Evolutionary conservation across 2,113 vertebrate genomes (phyloP).

Genomic region (Myiopsitta monachus): DNA sequence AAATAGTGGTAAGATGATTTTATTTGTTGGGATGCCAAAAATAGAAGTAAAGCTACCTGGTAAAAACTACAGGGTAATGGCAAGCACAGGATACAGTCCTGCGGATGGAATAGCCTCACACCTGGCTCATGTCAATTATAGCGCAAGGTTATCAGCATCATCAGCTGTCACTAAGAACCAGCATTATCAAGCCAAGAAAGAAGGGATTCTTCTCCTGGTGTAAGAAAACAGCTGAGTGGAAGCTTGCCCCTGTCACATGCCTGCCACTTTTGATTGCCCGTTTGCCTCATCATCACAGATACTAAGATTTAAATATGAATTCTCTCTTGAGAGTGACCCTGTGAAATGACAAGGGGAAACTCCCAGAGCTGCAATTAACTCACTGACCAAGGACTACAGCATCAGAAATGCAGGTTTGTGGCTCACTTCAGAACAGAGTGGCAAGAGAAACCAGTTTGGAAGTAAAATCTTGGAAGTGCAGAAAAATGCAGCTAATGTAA

Average conservation of each 20-base stretch:
- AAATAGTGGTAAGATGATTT: background rate
- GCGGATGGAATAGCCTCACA: background rate
- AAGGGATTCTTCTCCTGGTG: background rate
- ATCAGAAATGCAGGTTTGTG: background rate
- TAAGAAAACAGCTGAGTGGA: background rate
- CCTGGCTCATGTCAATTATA: background rate
- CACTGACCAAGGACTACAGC: background rate
- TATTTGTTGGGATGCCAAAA: background rate
- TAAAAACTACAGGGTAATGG: background rate
- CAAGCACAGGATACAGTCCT: background rate
- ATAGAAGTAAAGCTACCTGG: background rate
- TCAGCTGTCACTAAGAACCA: background rate
- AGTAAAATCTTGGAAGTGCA: background rate
- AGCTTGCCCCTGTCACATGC: background rate
- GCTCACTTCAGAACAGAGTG: background rate
- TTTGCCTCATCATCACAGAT: background rate
- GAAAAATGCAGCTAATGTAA: background rate
- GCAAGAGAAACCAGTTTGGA: background rate
- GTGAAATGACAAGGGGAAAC: background rate
- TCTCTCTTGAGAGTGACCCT: background rate
- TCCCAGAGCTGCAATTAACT: background rate
- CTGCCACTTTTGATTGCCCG: background rate
- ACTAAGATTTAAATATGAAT: background rate
- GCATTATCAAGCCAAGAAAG: background rate
- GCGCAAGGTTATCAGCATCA: conserved; percentile 4